A percentile compares a stretch with the other conserved stretches of the same genome.
These are phyloP conservation scores for Drosophila pseudotakahashii DNA, from an alignment of 2,888 invertebrate genomes.

Conservation along the genomic window DNA sequence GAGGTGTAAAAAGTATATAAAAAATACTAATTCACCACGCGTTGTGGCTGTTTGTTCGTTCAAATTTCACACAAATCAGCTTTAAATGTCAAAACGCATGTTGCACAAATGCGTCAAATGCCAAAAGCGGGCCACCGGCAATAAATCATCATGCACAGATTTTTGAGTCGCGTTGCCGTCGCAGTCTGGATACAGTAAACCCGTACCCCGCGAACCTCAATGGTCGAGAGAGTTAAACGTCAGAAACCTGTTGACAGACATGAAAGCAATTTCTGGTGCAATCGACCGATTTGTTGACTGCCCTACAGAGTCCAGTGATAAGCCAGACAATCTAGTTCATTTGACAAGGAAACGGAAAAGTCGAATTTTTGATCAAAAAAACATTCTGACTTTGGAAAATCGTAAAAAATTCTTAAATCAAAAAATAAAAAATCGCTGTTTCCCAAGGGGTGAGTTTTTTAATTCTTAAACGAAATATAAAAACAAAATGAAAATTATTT, in stretches of 20 bases:
- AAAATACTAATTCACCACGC: conserved; percentile 9
- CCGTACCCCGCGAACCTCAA: conserved; percentile 4
- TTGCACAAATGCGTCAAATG: conserved; percentile 79
- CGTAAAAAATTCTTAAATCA: no score
- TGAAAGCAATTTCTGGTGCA: conserved; percentile 42
- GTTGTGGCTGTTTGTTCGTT: conserved; percentile 25
- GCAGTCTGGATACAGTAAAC: conserved; percentile 15
- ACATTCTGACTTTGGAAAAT: no score
- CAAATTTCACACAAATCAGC: conserved; percentile 78
- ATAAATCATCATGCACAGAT: conserved; percentile 66
- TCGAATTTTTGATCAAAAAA: no score
- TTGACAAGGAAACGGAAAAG: no score
- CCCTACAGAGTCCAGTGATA: conserved; percentile 18
- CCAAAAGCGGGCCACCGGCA: conserved; percentile 66
- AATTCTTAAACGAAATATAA: no score
- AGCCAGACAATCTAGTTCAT: background rate
- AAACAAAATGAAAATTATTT: no score
- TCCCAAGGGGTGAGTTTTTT: no score
- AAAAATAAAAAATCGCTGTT: no score
- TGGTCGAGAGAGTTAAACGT: conserved; percentile 31
- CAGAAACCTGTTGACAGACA: conserved; percentile 54
- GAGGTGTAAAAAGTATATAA: conserved; percentile 17
- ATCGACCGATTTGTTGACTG: conserved; percentile 23
- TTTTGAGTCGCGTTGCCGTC: conserved; percentile 25
- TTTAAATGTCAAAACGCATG: conserved; percentile 78